A percentile compares a stretch with the other conserved stretches of the same genome.
These are phyloP conservation scores for Xenopus laevis DNA, from an alignment of 2,113 vertebrate genomes.

Conservation along the genomic window DNA sequence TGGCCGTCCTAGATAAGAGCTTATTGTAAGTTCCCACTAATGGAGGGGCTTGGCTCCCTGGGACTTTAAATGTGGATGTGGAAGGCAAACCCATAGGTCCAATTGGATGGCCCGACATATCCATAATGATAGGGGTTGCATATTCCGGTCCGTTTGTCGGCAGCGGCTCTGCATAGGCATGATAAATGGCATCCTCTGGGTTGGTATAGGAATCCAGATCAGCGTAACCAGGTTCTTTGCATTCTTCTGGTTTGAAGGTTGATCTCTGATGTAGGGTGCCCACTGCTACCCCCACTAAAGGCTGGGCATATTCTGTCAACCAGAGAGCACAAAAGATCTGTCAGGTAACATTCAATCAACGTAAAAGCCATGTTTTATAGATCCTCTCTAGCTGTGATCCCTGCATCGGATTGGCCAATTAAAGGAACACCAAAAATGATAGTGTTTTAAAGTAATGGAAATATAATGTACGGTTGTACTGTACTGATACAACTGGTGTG, in stretches of 20 bases:
- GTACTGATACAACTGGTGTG: too few relatives aligned
- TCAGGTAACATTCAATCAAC: too few relatives aligned
- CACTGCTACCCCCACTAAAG: conserved; percentile 83
- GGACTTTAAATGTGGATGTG: conserved; percentile 75
- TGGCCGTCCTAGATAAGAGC: conserved; percentile 72
- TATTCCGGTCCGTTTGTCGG: conserved; percentile 86
- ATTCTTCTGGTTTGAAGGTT: conserved; percentile 94
- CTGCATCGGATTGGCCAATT: too few relatives aligned
- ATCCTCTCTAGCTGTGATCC: too few relatives aligned
- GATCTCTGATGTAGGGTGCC: conserved; percentile 83
- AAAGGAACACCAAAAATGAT: too few relatives aligned
- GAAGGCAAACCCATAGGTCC: conserved; percentile 62
- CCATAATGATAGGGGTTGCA: conserved; percentile 89
- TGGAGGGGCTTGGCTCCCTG: conserved; percentile 61
- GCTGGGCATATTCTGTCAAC: conserved; percentile 87
- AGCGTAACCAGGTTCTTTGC: conserved; percentile 73
- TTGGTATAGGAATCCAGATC: conserved; percentile 84
- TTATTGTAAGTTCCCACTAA: conserved; percentile 60
- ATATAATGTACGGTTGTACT: too few relatives aligned
- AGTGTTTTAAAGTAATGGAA: too few relatives aligned
- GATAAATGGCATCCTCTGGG: conserved; percentile 81
- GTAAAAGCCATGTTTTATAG: too few relatives aligned
- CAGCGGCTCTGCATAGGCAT: conserved; percentile 88
- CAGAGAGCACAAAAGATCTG: background rate
- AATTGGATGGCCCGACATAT: conserved; percentile 78